A percentile compares a stretch with the other conserved stretches of the same genome.
These are phyloP conservation scores for Drosophila jambulina DNA, from an alignment of 1,140 invertebrate species.

Conservation along the genomic window DNA sequence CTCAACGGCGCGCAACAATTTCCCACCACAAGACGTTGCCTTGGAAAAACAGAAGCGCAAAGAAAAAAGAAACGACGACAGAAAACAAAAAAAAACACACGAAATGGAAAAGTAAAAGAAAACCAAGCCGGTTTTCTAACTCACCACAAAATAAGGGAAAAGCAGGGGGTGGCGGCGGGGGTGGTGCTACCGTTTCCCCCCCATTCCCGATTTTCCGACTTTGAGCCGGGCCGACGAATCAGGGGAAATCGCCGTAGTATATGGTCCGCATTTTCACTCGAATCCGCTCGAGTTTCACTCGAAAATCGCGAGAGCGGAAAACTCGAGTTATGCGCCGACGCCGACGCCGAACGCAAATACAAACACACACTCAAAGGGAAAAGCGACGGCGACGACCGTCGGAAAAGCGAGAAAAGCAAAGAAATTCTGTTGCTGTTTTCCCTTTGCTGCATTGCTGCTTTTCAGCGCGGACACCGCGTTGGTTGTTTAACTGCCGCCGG, in stretches of 20 bases:
- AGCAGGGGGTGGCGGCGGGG: conserved; percentile 7
- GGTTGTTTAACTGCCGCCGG: conserved; percentile 30
- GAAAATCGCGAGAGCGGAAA: conserved; percentile 27
- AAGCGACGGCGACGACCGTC: conserved; percentile 25
- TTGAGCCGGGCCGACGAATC: conserved; percentile 71
- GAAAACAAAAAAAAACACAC: background rate
- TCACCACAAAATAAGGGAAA: conserved; percentile 66
- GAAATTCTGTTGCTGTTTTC: conserved; percentile 50
- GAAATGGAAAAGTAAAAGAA: conserved; percentile 11
- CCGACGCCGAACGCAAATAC: conserved; percentile 19
- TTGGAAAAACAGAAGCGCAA: conserved; percentile 55
- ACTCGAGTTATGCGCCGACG: conserved; percentile 62
- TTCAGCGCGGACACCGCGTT: conserved; percentile 41
- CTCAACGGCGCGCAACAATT: conserved; percentile 76
- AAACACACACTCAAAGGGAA: conserved; percentile 7
- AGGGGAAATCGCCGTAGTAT: conserved; percentile 71
- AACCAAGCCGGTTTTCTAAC: conserved; percentile 62
- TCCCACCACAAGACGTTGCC: conserved; percentile 75
- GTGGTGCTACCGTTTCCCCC: conserved; percentile 6
- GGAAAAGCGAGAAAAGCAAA: conserved; percentile 15
- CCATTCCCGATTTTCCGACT: conserved; percentile 11
- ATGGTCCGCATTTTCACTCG: conserved; percentile 36
- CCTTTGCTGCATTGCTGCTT: conserved; percentile 55
- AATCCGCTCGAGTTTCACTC: conserved; percentile 48
- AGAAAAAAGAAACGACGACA: background rate